Evolutionary conservation across 2,797 vertebrate genomes (phyloP).

Genomic region (Enteromius fasciolatus): DNA sequence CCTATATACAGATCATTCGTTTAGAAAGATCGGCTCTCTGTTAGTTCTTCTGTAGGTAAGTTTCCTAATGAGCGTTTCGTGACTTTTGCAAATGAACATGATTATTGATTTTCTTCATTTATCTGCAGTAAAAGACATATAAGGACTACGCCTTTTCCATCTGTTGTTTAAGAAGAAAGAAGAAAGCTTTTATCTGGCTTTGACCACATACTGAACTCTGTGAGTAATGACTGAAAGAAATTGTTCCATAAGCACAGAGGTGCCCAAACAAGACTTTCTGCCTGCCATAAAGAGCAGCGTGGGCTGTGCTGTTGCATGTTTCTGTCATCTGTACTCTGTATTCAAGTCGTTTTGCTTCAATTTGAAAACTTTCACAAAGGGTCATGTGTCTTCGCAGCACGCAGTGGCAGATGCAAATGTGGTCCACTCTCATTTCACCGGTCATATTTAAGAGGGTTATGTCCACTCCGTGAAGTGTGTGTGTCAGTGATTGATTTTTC

Average conservation of each 20-base stretch:
- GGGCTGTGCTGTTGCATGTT: constrained; percentile 35
- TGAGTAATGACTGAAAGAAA: constrained; percentile 73
- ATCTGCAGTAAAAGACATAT: constrained; percentile 10
- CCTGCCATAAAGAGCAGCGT: constrained; percentile 63
- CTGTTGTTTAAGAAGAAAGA: constrained; percentile 49
- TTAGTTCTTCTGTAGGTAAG: neutral
- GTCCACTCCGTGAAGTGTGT: constrained; percentile 25
- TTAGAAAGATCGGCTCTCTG: neutral
- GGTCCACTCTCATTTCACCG: constrained; percentile 18
- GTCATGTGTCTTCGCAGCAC: constrained; percentile 37
- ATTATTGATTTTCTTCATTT: constrained; percentile 39
- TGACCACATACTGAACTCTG: constrained; percentile 72
- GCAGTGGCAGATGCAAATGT: constrained; percentile 39
- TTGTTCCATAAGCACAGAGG: constrained; percentile 71
- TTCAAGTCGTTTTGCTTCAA: constrained; percentile 58
- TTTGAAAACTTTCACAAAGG: constrained; percentile 55
- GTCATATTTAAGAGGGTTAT: constrained; percentile 43
- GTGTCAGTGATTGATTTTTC: constrained; percentile 1
- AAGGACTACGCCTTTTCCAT: constrained; percentile 42
- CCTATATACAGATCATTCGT: neutral
- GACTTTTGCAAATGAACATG: constrained; percentile 31
- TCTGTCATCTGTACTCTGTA: constrained; percentile 47
- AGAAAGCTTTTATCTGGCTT: constrained; percentile 37
- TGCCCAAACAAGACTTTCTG: constrained; percentile 72
- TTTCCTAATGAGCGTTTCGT: constrained; percentile 11